Evolutionary conservation across 2,113 vertebrate genomes (phyloP), one percentile per base, ranked within the genome.

Genomic region (Malurus alboscapulatus): DNA sequence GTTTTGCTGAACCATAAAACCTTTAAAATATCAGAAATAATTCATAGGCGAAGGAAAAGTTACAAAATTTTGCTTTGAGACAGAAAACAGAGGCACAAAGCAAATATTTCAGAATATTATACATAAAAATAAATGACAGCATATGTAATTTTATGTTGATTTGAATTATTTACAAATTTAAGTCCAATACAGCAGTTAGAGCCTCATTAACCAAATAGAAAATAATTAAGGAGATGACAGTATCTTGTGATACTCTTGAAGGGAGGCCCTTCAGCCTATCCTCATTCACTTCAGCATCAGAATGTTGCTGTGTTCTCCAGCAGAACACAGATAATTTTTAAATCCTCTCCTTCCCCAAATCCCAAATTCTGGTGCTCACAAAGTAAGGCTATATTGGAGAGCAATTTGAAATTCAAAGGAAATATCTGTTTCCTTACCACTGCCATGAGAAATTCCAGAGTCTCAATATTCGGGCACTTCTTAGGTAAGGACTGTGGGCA

Each of bases 311-410:
- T 53, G 25, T 29, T 91, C 44, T 89, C 10, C 45, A 48, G 36
- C 32, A n/a, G 12, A 71, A 48, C 8, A 38, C 55, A 78, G 53
- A 40, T 32, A 24, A 53, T 48, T 67, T 95, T 78, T 38, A 72
- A 86, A 48, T 3, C 5, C 9, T 59, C 10, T 9, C 10, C 7
- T 22, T 16, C 8, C 2, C 36, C 16, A 42, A 54, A 34, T 78
- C 29, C n/a, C 22, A 32, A 53, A 40, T 36, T 17, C 12, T 84
- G 26, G 11, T 4, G 8, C 9, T 76, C 0, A 0, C 25, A 53
- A 6, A 2, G 14, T n/a, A 45, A 69, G 4, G 19, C 73, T 66
- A 54, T 9, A 20, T 1, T 55, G 22, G 34, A 59, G 25, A 7
- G 12, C 6, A 75, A 75, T 13, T 30, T 2, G 1, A 0, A 27